phyloP scores from a whole-genome alignment of 2,888 invertebrate species.

The Apotomis turbidana region DNA sequence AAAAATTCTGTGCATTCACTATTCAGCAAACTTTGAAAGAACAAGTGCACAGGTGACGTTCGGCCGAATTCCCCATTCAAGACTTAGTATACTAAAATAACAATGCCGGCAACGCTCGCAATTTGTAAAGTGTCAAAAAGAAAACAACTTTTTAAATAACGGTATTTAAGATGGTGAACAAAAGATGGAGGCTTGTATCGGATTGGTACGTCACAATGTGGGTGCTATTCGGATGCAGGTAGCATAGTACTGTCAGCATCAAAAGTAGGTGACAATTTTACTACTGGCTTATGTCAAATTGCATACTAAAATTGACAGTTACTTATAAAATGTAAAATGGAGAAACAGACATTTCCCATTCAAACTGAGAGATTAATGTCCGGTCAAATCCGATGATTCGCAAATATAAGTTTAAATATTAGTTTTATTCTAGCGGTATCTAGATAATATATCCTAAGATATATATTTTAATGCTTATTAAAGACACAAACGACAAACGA shows the following conservation, averaged over 20 bases:
- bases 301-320: too few relatives aligned
- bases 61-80: slow-evolving; percentile 11
- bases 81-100: background rate
- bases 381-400: too few relatives aligned
- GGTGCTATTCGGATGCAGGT: slow-evolving; percentile 5
- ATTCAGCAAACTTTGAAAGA: slow-evolving; percentile 1
- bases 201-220: slow-evolving; percentile 16
- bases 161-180: slow-evolving; percentile 23
- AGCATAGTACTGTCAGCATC: background rate
- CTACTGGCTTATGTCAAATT: too few relatives aligned
- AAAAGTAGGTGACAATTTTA: too few relatives aligned
- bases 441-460: too few relatives aligned
- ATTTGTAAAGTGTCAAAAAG: slow-evolving; percentile 36
- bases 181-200: slow-evolving; percentile 16
- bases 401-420: too few relatives aligned
- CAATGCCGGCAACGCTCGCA: slow-evolving; percentile 3
- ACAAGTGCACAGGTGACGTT: slow-evolving; percentile 8
- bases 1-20: background rate
- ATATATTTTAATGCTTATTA: too few relatives aligned
- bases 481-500: too few relatives aligned
- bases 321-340: too few relatives aligned
- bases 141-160: slow-evolving; percentile 37
- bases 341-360: too few relatives aligned
- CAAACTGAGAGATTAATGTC: too few relatives aligned
- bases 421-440: too few relatives aligned